Conservation (phyloP, 2,888 invertebrate species). For the Stictocephala bisonia region DNA sequence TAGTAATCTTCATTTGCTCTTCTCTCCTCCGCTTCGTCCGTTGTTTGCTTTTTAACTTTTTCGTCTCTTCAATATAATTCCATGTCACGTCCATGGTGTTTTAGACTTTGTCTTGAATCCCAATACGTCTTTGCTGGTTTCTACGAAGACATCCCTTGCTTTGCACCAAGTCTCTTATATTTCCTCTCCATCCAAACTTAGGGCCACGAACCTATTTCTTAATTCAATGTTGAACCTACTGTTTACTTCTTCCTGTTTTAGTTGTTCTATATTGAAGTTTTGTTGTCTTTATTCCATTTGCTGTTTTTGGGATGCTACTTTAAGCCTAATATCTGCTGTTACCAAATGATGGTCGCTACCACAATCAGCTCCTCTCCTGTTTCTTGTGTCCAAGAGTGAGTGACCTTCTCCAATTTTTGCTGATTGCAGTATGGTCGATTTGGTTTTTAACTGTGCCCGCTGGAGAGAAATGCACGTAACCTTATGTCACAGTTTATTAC, state of each 20-base stretch:
- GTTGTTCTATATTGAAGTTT: background rate
- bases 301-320: constrained; percentile 26
- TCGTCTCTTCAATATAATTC: no score
- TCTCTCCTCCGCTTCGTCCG: constrained; percentile 12
- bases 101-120: constrained; percentile 15
- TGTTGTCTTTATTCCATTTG: constrained; percentile 9
- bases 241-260: background rate
- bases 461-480: no score
- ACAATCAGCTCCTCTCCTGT: constrained; percentile 41
- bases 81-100: constrained; percentile 9
- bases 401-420: no score
- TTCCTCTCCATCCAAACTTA: background rate
- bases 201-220: constrained; percentile 8
- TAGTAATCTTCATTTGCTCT: background rate
- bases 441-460: no score
- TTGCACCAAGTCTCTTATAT: background rate
- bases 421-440: no score
- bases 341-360: constrained; percentile 44
- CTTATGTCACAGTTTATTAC: no score
- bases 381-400: constrained; percentile 40
- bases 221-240: background rate
- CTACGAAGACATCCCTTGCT: background rate
- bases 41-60: no score
- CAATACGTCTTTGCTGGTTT: background rate
- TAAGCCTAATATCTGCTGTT: constrained; percentile 34